Conservation (phyloP, 1,140 invertebrate species). For the Drosophila triauraria region DNA sequence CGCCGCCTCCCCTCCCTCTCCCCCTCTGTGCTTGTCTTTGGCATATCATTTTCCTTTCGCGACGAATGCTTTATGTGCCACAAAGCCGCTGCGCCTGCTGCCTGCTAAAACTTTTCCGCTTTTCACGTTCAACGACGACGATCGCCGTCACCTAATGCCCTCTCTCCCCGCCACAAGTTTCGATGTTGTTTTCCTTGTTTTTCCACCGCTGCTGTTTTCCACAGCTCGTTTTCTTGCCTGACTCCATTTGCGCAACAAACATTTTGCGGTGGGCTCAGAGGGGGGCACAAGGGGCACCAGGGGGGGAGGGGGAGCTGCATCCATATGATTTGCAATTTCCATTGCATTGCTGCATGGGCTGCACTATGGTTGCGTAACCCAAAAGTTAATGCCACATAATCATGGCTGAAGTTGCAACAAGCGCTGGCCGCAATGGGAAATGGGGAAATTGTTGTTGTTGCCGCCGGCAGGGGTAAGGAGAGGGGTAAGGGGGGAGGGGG, state of each 20-base stretch:
- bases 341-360: constrained; percentile 67
- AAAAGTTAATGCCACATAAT: constrained; percentile 83
- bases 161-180: constrained; percentile 25
- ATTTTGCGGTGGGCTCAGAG: constrained; percentile 42
- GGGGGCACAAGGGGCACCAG: background rate
- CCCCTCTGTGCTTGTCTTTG: constrained; percentile 14
- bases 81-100: constrained; percentile 36
- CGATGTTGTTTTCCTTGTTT: constrained; percentile 74
- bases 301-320: constrained; percentile 16
- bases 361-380: constrained; percentile 72
- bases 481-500: background rate
- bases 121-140: constrained; percentile 85
- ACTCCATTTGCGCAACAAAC: constrained; percentile 70
- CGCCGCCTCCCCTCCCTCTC: background rate
- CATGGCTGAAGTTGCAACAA: constrained; percentile 82
- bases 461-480: background rate
- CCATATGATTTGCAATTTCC: constrained; percentile 82
- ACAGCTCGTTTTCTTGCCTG: constrained; percentile 54
- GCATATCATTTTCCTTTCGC: constrained; percentile 54
- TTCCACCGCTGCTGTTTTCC: constrained; percentile 21
- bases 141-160: constrained; percentile 74
- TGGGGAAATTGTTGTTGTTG: constrained; percentile 71
- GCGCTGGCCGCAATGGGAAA: constrained; percentile 73
- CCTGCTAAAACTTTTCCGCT: constrained; percentile 81
- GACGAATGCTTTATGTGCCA: constrained; percentile 69